Base-by-base conservation (phyloP, 2,888 invertebrate species). In the Eupsilia transversa region DNA sequence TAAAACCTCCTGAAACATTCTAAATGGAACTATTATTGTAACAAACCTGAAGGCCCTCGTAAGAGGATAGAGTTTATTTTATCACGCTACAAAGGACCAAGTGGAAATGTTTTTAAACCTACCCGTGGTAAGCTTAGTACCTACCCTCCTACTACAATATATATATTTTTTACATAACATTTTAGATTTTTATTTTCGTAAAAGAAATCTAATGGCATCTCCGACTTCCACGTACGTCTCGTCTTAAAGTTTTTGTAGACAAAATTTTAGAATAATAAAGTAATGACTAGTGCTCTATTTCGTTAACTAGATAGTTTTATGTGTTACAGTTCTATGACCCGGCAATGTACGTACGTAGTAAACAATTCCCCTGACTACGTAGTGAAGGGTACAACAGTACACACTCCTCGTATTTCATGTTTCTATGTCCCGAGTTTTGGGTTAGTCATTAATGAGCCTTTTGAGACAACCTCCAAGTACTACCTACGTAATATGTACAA, bases 371-470 rank as follows among this genome's bases (percentile, higher is more conserved):
- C 61, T 27, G 79, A 59, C 66, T 76, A 38, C 67, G 73, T 65
- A 65, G 70, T 74, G 72, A 83, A 80, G 78, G 75, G 75, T 69
- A 77, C 63, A 82, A 79, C 72, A 75, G 74, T 70, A 81, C 46
- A 77, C 66, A 81, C 61, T 74, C 54, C 73, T 79, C 85, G 82
- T 86, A 79, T 79, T 86, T 84, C 79, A 85, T 86, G 85, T 84
- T 86, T 61, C 79, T 72, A 82, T 69, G 82, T 75, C 35, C 71
- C 64, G 82, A 86, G 85, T 85, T 86, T 85, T 74, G 87, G 85
- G 85, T 78, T 60, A 78, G 85, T 80, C 85, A 72, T 79, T 86
- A 82, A 80, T 82, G 80, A 82, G 85, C 70, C 85, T 80, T 74
- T 79, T 73, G 85, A 84, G 87, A 82, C 78, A 66, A 59, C 59